Evolutionary conservation across 2,113 vertebrate genomes (phyloP).

Genomic region (Psophia crepitans): DNA sequence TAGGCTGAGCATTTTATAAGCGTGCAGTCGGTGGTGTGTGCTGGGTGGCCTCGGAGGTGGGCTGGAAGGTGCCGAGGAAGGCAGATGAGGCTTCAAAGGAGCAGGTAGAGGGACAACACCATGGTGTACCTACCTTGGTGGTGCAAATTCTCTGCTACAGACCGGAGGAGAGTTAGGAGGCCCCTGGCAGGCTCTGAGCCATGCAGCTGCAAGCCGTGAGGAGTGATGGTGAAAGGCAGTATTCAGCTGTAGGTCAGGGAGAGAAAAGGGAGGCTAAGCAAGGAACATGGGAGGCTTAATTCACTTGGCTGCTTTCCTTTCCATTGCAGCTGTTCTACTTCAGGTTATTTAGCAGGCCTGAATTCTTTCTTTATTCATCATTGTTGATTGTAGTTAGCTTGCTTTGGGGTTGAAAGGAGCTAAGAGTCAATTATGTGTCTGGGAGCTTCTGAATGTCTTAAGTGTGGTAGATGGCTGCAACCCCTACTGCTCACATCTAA

Average conservation of each 20-base stretch:
- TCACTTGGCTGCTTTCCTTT: slow-evolving; percentile 26
- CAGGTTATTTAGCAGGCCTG: slow-evolving; percentile 48
- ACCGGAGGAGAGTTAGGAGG: not conserved
- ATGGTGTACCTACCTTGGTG: not conserved
- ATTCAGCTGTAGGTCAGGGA: slow-evolving; percentile 13
- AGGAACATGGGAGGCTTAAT: slow-evolving; percentile 27
- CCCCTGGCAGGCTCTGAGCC: not conserved
- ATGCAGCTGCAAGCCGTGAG: not conserved
- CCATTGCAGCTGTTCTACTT: slow-evolving; percentile 44
- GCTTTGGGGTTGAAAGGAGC: slow-evolving; percentile 31
- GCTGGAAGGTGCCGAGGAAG: not conserved
- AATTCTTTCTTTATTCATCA: slow-evolving; percentile 32
- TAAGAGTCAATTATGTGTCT: slow-evolving; percentile 41
- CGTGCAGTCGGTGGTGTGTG: not conserved
- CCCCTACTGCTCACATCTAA: not conserved
- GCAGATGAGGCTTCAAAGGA: not conserved
- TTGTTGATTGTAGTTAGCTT: slow-evolving; percentile 16
- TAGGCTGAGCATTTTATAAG: not conserved
- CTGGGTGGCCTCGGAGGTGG: not conserved
- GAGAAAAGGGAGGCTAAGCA: slow-evolving; percentile 19
- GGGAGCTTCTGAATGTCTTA: slow-evolving; percentile 15
- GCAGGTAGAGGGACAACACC: not conserved
- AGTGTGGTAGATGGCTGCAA: not conserved
- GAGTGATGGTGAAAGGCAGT: not conserved
- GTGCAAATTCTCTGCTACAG: not conserved